Evolutionary conservation across 2,113 vertebrate genomes (phyloP), one percentile per base, ranked within the genome.

Genomic region (Dipodomys merriami): DNA sequence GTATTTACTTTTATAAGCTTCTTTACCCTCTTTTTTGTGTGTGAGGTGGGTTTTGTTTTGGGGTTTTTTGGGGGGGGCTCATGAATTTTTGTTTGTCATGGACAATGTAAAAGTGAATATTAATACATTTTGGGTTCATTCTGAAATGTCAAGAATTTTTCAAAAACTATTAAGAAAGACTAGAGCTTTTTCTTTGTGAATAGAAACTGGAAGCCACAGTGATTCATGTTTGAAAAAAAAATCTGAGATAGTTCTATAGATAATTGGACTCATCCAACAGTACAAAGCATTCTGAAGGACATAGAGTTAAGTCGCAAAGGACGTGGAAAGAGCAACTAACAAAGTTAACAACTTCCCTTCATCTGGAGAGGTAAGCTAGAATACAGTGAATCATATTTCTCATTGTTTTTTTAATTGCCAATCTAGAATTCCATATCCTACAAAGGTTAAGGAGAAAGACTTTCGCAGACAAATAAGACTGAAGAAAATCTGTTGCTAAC

Each of bases 391-490:
- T 57, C 53, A 85, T 64, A 84, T 30, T 80, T 88, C 18, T 16
- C 64, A 8, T 62, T 84, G 29, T 88, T 60, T 86, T n/a, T 44
- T 71, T 90, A 23, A 91, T 11, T 57, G 65, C 67, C 4, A 64
- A 83, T 46, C 57, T 84, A 84, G 22, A 85, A 72, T 67, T 89
- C 44, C 60, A 72, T 77, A 30, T 72, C 6, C 23, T 85, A 20
- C 25, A 81, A 77, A 80, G 65, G 23, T 77, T 71, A 85, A 78
- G 53, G 22, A 67, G 18, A 91, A 81, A 94, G 18, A 89, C 19
- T 29, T 74, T 81, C 62, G 22, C 29, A 76, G 35, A 71, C 22
- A 76, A 89, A 77, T 4, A 77, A 76, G 64, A 85, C 4, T 1
- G 53, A 22, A 90, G 8, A 27, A 71, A 53, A 60, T 39, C 46